These are phyloP conservation scores for Xenus cinereus DNA, from an alignment of 2,113 vertebrate species.

Conservation along the genomic window DNA sequence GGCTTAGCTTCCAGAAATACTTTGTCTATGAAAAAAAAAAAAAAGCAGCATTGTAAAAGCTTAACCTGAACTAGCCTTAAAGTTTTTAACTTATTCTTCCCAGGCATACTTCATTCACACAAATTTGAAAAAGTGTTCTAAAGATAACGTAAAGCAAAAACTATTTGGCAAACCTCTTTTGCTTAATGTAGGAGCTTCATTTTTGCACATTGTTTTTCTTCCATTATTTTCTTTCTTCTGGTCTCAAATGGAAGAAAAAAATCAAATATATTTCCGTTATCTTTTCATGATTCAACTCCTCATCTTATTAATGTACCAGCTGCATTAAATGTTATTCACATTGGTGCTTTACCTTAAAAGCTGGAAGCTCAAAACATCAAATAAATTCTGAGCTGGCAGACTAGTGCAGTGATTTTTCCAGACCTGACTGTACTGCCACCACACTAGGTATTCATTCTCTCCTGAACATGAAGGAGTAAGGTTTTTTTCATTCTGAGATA, in stretches of 20 bases:
- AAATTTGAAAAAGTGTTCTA: neutral
- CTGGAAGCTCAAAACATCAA: neutral
- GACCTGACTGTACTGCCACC: neutral
- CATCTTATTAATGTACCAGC: slow-evolving; percentile 14
- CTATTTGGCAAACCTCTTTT: neutral
- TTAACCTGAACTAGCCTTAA: neutral
- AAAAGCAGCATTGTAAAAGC: neutral
- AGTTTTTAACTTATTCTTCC: neutral
- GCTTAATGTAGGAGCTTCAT: neutral
- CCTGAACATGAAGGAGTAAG: neutral
- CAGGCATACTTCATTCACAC: neutral
- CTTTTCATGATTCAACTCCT: neutral
- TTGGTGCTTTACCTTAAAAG: slow-evolving; percentile 1
- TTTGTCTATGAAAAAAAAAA: neutral
- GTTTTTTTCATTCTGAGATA: neutral
- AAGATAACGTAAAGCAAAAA: neutral
- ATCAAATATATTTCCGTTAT: neutral
- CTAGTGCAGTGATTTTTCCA: neutral
- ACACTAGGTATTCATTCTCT: neutral
- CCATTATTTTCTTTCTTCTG: neutral
- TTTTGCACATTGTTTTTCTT: neutral
- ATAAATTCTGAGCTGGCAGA: slow-evolving; percentile 1
- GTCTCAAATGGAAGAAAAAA: slow-evolving; percentile 16
- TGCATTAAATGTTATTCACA: slow-evolving; percentile 3
- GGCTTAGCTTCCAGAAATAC: neutral